Percentiles rank a stretch among this genome's conserved stretches.
These are phyloP conservation scores for Callimorpha dominula DNA, from an alignment of 2,888 invertebrate species.

Conservation along the genomic window DNA sequence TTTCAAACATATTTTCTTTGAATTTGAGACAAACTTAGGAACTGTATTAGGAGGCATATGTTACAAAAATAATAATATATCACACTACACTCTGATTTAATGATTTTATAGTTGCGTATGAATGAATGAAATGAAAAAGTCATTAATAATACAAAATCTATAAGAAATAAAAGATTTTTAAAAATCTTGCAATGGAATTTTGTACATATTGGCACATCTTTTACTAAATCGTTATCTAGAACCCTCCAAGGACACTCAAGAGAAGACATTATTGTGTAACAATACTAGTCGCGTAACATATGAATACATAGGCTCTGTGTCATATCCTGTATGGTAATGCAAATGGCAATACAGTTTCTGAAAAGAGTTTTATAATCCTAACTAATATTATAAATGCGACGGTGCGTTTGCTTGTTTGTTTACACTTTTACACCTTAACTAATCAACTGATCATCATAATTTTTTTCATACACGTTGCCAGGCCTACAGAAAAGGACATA, in stretches of 20 bases:
- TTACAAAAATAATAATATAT: background rate
- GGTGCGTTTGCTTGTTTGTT: too few species aligned
- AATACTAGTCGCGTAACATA: conserved; percentile 25
- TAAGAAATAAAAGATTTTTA: background rate
- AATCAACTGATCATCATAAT: too few species aligned
- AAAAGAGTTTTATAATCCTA: background rate
- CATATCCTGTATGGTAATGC: conserved; percentile 39
- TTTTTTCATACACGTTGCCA: too few species aligned
- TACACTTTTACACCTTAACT: too few species aligned
- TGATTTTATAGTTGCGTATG: background rate
- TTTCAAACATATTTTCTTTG: conserved; percentile 4
- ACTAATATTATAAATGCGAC: too few species aligned
- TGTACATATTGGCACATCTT: conserved; percentile 16
- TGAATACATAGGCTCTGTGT: conserved; percentile 33
- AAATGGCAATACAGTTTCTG: conserved; percentile 4
- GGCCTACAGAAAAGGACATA: too few species aligned
- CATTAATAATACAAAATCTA: background rate
- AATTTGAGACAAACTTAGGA: conserved; percentile 29
- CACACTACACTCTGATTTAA: background rate
- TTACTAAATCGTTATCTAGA: conserved; percentile 20
- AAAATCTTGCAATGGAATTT: conserved; percentile 5
- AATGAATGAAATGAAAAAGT: background rate
- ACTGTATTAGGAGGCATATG: conserved; percentile 25
- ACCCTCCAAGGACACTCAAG: conserved; percentile 25
- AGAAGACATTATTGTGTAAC: conserved; percentile 38